phyloP scores from a whole-genome alignment of 2,888 invertebrate species.

The Idaea straminata region DNA sequence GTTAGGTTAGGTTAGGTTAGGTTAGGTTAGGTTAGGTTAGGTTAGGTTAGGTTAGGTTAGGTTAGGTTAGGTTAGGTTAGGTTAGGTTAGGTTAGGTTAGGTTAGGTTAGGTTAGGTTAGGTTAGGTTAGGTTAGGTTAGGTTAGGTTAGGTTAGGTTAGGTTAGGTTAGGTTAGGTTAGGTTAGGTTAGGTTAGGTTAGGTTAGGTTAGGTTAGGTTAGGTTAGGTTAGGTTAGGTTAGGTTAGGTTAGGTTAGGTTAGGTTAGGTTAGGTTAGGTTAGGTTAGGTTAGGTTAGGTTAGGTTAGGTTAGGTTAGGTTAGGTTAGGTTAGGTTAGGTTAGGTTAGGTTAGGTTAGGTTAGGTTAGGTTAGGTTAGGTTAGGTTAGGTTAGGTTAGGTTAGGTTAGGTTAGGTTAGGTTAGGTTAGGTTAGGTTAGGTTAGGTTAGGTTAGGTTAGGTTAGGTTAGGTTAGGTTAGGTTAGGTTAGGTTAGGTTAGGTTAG shows the following conservation, averaged over 20 bases:
- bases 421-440: conserved; percentile 25
- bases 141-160: conserved; percentile 19
- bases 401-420: conserved; percentile 24
- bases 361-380: conserved; percentile 29
- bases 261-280: conserved; percentile 16
- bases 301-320: conserved; percentile 19
- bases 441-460: conserved; percentile 29
- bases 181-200: conserved; percentile 8
- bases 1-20: too few species aligned
- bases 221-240: conserved; percentile 16
- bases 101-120: conserved; percentile 20
- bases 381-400: conserved; percentile 28
- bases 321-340: conserved; percentile 25
- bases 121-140: conserved; percentile 18
- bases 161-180: conserved; percentile 14
- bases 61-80: too few species aligned
- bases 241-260: conserved; percentile 22
- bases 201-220: conserved; percentile 18
- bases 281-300: conserved; percentile 13
- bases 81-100: conserved; percentile 20
- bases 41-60: too few species aligned
- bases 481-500: conserved; percentile 26
- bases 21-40: too few species aligned
- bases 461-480: conserved; percentile 25
- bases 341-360: conserved; percentile 25